Conservation (phyloP, 2,888 invertebrate species). For the Aphidius colemani region DNA sequence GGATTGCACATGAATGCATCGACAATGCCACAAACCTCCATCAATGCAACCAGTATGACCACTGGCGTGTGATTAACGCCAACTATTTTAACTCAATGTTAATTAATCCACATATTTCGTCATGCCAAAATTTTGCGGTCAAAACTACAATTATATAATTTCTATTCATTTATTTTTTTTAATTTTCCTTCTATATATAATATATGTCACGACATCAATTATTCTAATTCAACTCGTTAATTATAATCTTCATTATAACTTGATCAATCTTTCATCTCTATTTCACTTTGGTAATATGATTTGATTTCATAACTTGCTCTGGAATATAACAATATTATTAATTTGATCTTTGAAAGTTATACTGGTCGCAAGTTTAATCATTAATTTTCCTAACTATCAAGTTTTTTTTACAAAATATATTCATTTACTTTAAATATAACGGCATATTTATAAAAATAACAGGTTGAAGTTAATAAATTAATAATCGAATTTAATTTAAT, state of each 20-base stretch:
- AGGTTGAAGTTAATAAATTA: too few species aligned
- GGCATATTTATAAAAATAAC: too few species aligned
- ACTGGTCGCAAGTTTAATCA: constrained; percentile 1
- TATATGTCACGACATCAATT: too few species aligned
- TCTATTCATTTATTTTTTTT: neutral
- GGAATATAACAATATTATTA: constrained; percentile 12
- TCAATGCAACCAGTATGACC: constrained; percentile 31
- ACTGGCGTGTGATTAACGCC: constrained; percentile 39
- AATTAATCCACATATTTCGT: constrained; percentile 45
- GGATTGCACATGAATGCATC: constrained; percentile 32
- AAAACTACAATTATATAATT: constrained; percentile 1
- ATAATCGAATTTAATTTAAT: too few species aligned
- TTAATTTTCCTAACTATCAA: neutral
- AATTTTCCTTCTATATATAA: neutral
- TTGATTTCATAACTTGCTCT: constrained; percentile 21
- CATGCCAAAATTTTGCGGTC: constrained; percentile 10
- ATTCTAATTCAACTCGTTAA: too few species aligned
- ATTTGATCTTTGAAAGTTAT: constrained; percentile 7
- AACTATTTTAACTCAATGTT: constrained; percentile 45
- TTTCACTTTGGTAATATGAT: neutral
- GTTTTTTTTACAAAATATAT: neutral
- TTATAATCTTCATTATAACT: too few species aligned
- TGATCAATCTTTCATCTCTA: neutral
- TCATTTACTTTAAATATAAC: too few species aligned
- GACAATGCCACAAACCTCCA: constrained; percentile 29